These are phyloP conservation scores for Dorcus hopei DNA, from an alignment of 2,888 invertebrate genomes.

Conservation along the genomic window DNA sequence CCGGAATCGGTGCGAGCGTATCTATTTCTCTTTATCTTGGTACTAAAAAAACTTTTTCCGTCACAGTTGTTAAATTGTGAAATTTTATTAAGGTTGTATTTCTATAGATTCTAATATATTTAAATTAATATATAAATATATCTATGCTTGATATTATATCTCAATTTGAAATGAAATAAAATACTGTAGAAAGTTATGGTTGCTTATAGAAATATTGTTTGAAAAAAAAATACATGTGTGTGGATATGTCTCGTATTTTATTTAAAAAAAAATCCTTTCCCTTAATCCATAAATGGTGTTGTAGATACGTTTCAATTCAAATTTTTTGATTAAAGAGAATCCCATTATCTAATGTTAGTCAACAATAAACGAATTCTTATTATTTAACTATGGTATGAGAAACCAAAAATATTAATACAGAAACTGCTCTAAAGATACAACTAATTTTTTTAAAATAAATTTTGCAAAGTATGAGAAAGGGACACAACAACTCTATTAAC, in stretches of 20 bases:
- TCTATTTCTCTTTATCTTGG: slow-evolving; percentile 10
- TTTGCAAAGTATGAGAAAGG: too few relatives aligned
- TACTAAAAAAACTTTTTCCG: slow-evolving; percentile 11
- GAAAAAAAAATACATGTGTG: slow-evolving; percentile 26
- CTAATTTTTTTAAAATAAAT: too few relatives aligned
- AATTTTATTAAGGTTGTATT: slow-evolving; percentile 37
- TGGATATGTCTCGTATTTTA: slow-evolving; percentile 18
- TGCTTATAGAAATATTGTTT: slow-evolving; percentile 24
- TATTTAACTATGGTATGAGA: too few relatives aligned
- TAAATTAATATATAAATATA: slow-evolving; percentile 25
- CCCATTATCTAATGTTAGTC: too few relatives aligned
- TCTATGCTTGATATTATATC: slow-evolving; percentile 19
- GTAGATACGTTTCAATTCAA: too few relatives aligned
- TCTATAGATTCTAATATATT: slow-evolving; percentile 41
- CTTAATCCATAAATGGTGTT: too few relatives aligned
- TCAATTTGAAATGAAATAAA: background rate
- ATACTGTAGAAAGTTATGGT: slow-evolving; percentile 16
- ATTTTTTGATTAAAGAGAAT: too few relatives aligned
- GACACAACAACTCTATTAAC: too few relatives aligned
- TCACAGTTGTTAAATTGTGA: slow-evolving; percentile 35
- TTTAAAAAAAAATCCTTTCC: background rate
- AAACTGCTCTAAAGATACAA: too few relatives aligned
- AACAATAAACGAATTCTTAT: too few relatives aligned
- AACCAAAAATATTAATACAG: too few relatives aligned
- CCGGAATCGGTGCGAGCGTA: slow-evolving; percentile 13